phyloP scores from a whole-genome alignment of 2,888 invertebrate species.

The Diogma glabrata region DNA sequence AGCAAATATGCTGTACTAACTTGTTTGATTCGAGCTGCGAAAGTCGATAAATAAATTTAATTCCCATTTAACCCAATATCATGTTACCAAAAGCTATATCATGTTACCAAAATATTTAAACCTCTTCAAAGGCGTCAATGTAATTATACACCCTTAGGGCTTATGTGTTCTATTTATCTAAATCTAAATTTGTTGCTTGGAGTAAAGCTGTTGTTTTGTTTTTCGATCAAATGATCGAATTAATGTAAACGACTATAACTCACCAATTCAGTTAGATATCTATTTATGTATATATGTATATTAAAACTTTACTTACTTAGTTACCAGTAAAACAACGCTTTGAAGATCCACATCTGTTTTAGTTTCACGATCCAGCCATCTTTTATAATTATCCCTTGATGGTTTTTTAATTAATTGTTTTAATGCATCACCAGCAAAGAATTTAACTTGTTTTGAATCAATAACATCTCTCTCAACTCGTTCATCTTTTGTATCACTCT shows the following conservation, averaged over 20 bases:
- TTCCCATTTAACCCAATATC: too few species aligned
- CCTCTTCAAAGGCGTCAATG: too few species aligned
- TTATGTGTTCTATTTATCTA: too few species aligned
- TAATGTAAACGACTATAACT: background rate
- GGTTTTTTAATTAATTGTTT: conserved; percentile 66
- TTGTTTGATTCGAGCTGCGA: too few species aligned
- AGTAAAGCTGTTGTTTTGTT: background rate
- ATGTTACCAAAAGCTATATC: too few species aligned
- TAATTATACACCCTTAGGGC: too few species aligned
- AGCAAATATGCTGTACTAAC: too few species aligned
- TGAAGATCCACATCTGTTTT: conserved; percentile 62
- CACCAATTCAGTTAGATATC: background rate
- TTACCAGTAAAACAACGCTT: conserved; percentile 69
- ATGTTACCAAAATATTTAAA: too few species aligned
- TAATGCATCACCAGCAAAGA: conserved; percentile 61
- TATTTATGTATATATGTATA: too few species aligned
- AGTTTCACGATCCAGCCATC: conserved; percentile 68
- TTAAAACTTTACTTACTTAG: conserved; percentile 49
- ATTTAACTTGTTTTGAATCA: conserved; percentile 56
- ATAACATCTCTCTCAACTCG: conserved; percentile 44
- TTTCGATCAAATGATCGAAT: background rate
- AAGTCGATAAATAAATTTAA: too few species aligned
- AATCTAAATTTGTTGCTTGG: too few species aligned
- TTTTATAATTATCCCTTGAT: conserved; percentile 62
- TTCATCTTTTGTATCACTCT: conserved; percentile 27